Conservation (phyloP, 2,797 vertebrate genomes). For the Antennarius maculatus region DNA sequence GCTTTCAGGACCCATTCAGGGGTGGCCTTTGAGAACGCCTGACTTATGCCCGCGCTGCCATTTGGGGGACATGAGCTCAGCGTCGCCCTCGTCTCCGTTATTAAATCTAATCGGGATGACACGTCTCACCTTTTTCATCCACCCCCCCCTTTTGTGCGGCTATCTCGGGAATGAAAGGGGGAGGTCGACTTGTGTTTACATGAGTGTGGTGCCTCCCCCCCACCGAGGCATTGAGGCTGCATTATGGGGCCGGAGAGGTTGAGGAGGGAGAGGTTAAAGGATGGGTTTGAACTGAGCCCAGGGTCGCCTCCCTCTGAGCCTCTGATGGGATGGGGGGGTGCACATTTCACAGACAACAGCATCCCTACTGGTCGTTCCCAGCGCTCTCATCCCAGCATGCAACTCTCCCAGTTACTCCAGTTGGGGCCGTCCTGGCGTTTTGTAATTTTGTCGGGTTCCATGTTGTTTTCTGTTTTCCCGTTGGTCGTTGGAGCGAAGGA, state of each 20-base stretch:
- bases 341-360: slow-evolving; percentile 60
- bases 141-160: slow-evolving; percentile 63
- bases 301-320: no score
- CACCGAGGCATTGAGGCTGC: slow-evolving; percentile 87
- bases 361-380: slow-evolving; percentile 64
- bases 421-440: slow-evolving; percentile 32
- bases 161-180: slow-evolving; percentile 65
- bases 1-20: slow-evolving; percentile 60
- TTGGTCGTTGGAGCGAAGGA: neutral
- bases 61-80: slow-evolving; percentile 79
- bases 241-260: slow-evolving; percentile 65
- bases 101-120: slow-evolving; percentile 77
- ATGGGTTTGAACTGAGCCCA: slow-evolving; percentile 44
- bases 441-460: slow-evolving; percentile 31
- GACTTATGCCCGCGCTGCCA: slow-evolving; percentile 71
- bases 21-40: slow-evolving; percentile 57
- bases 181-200: slow-evolving; percentile 83
- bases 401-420: slow-evolving; percentile 58
- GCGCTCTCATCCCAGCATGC: slow-evolving; percentile 39
- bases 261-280: slow-evolving; percentile 47
- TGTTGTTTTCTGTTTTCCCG: slow-evolving; percentile 4
- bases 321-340: no score
- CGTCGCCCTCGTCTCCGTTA: slow-evolving; percentile 54
- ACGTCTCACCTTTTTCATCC: slow-evolving; percentile 77
- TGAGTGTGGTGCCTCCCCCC: slow-evolving; percentile 86